Base-by-base conservation (phyloP, 1,140 invertebrate species). In the Halotydeus destructor region DNA sequence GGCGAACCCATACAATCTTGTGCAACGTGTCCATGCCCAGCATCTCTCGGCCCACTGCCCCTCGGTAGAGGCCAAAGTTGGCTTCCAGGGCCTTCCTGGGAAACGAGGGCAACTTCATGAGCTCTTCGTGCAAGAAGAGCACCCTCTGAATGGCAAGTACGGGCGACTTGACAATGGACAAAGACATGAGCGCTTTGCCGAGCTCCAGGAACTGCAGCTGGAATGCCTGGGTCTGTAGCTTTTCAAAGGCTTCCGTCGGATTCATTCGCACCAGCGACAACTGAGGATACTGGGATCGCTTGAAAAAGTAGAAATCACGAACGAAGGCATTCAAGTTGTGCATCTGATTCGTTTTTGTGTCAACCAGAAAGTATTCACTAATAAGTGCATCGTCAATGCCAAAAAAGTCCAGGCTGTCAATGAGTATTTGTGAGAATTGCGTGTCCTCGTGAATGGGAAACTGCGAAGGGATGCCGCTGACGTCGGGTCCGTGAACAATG, bases 361-460 rank as follows among this genome's bases (percentile, higher is more conserved):
- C 93, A 4, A 96, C 77, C 0, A 99, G 64, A 55, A 93, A 94
- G 57, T 89, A 91, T 59, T 86, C 78, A 49, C 76, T 72, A 31
- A 88, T 76, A 51, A 80, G 72, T 36, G 72, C 66, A 56, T 94
- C 85, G 11, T 91, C 79, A 47, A 98, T 91, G 25, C 84, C 79
- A 61, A 98, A 98, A 63, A 93, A 98, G 53, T 97, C 91, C 8
- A 97, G 64, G 31, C 85, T 85, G 60, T 99, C 94, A 48, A 83
- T 71, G 8, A 97, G 65, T 55, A 99, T 83, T 57, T 93, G 83
- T 54, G 74, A 78, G 60, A 99, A 98, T 54, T 97, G 85, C 0
- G 93, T 98, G 52, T 98, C 91, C 67, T 99, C 94, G 64, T 94
- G 85, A 19, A 98, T 81, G 0, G 88, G 86, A 64, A 98, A 94